phyloP scores from a whole-genome alignment of 2,113 vertebrate genomes.

The Anoplopoma fimbria region DNA sequence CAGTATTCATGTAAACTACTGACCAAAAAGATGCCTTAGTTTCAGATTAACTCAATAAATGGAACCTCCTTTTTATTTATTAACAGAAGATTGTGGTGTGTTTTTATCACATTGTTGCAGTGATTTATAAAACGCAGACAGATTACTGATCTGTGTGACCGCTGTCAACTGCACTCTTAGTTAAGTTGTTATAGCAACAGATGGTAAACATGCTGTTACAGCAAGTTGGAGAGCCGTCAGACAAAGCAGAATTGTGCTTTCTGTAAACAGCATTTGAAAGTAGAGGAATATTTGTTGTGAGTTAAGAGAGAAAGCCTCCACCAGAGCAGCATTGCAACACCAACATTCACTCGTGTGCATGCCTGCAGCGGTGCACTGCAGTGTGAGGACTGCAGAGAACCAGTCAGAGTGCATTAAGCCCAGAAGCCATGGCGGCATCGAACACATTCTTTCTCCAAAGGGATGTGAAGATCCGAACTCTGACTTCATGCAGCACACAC shows the following conservation, averaged over 20 bases:
- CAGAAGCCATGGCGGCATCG: constrained; percentile 14
- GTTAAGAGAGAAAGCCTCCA: constrained; percentile 22
- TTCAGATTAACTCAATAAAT: not conserved
- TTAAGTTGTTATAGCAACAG: not conserved
- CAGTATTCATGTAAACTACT: not conserved
- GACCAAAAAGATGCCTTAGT: not conserved
- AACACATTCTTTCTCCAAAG: constrained; percentile 10
- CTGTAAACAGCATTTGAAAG: constrained; percentile 11
- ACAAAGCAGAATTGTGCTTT: constrained; percentile 22
- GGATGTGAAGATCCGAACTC: constrained; percentile 30
- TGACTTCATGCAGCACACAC: constrained; percentile 23
- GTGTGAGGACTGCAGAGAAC: constrained; percentile 1
- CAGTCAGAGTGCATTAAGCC: not conserved
- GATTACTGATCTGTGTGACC: constrained; percentile 8
- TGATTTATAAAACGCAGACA: not conserved
- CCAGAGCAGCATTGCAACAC: not conserved
- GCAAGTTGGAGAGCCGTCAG: constrained; percentile 17
- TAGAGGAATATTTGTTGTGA: not conserved
- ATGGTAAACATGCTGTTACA: constrained; percentile 19
- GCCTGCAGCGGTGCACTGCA: constrained; percentile 11
- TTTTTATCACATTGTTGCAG: not conserved
- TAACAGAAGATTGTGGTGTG: not conserved
- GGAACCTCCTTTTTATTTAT: not conserved
- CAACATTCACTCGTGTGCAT: not conserved
- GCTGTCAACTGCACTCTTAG: constrained; percentile 20